These are phyloP conservation scores for Anas platyrhynchos DNA, from an alignment of 2,113 vertebrate genomes.

Conservation along the genomic window DNA sequence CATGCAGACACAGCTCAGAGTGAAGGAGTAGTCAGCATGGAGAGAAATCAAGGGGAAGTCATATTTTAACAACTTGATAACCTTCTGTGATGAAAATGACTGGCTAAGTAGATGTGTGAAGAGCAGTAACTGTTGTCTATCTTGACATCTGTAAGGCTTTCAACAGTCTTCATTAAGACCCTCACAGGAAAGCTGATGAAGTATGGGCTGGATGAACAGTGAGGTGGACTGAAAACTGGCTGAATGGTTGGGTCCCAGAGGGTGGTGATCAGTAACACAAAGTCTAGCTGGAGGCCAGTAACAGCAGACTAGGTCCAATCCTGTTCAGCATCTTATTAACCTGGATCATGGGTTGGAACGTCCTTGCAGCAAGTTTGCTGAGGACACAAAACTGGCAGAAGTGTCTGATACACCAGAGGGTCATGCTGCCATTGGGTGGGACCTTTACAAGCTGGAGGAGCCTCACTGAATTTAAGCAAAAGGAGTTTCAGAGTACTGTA, in stretches of 20 bases:
- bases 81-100: not conserved
- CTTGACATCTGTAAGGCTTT: not conserved
- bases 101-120: not conserved
- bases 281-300: not conserved
- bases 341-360: too few relatives aligned
- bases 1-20: not conserved
- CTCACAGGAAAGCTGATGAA: not conserved
- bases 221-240: not conserved
- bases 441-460: not conserved
- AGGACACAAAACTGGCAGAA: not conserved
- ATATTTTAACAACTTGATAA: not conserved
- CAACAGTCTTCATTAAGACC: not conserved
- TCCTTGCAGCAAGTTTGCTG: too few relatives aligned
- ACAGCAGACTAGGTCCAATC: not conserved
- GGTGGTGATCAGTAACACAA: not conserved
- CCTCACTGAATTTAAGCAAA: not conserved
- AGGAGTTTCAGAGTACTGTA: not conserved
- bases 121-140: not conserved
- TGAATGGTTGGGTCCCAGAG: not conserved
- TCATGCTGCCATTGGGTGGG: not conserved
- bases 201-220: not conserved
- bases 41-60: accelerated
- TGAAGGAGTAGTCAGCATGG: not conserved
- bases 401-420: too few relatives aligned
- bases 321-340: not conserved